Evolutionary conservation across 2,113 vertebrate species (phyloP).

Genomic region (Tylochromis polylepis): DNA sequence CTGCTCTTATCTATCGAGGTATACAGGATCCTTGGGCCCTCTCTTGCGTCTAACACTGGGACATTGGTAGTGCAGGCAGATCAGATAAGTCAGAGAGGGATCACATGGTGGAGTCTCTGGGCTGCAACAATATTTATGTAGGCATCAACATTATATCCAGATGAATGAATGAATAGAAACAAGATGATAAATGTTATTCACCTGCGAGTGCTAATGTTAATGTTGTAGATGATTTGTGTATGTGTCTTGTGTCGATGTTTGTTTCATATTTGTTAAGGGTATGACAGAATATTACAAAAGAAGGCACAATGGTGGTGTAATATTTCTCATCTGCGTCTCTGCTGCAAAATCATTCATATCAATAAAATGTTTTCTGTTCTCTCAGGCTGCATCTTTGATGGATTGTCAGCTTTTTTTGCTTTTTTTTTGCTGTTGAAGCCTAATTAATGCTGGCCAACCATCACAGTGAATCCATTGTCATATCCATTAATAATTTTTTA

Average conservation of each 20-base stretch:
- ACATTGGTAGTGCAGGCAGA: background rate
- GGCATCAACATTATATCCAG: background rate
- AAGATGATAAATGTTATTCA: background rate
- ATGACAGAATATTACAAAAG: background rate
- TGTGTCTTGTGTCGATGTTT: background rate
- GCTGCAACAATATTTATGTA: background rate
- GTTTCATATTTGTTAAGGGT: background rate
- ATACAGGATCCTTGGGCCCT: background rate
- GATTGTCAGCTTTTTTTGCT: background rate
- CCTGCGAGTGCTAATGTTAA: background rate
- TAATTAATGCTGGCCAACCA: background rate
- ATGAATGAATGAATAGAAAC: background rate
- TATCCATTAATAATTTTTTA: background rate
- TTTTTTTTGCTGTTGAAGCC: background rate
- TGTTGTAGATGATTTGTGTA: background rate
- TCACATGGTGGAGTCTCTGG: background rate
- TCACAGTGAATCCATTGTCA: background rate
- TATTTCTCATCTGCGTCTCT: background rate
- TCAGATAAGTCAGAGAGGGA: background rate
- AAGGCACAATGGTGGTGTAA: background rate
- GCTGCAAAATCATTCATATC: background rate
- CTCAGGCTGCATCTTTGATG: background rate
- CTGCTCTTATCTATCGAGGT: background rate
- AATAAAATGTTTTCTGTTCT: background rate
- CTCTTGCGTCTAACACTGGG: background rate